Evolutionary conservation across 1,140 invertebrate genomes (phyloP), one percentile per base, ranked within the genome.

Genomic region (Lepidostoma basale): DNA sequence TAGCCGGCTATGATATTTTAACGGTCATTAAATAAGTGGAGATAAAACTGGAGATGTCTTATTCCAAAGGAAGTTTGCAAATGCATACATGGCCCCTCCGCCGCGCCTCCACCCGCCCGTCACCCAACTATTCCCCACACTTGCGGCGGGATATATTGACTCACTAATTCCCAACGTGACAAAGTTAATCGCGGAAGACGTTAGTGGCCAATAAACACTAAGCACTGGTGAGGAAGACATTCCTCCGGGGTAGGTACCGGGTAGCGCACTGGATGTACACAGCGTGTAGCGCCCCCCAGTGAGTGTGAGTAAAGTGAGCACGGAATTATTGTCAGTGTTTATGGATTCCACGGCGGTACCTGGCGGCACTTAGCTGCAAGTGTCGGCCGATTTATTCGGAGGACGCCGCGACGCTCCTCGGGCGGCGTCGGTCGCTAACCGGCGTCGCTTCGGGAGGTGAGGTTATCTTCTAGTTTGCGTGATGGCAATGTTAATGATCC

Each of bases 361-460:
- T 63, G 64, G 45, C 26, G 69, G 63, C 69, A 70, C 69, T 70
- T 70, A 67, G 69, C 52, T 70, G 69, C 69, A 70, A 70, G 69
- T 70, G 69, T 70, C 40, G 64, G 47, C 69, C 63, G 69, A 70
- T 70, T 70, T 70, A 70, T 70, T 67, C 59, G 63, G 62, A 47
- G 40, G 47, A 59, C 58, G 58, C 60, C 60, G 42, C 33, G 40
- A 49, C 25, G 47, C 42, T 62, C 14, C 47, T 3, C 18, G 16
- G 10, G 56, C 23, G 22, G 40, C 25, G 23, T 42, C 26, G 56
- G 16, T 39, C 42, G 66, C 9, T 49, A 12, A 36, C 33, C 5
- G 33, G 33, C 5, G 14, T 36, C 33, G 33, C 33, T 36, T 6
- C 33, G 33, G 5, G n/a, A n/a, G 1, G 33, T 6, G n/a, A 36